Percentiles rank a stretch among this genome's conserved stretches.
Evolutionary conservation across 1,140 invertebrate genomes (phyloP).

Genomic region (Lucilia sericata): DNA sequence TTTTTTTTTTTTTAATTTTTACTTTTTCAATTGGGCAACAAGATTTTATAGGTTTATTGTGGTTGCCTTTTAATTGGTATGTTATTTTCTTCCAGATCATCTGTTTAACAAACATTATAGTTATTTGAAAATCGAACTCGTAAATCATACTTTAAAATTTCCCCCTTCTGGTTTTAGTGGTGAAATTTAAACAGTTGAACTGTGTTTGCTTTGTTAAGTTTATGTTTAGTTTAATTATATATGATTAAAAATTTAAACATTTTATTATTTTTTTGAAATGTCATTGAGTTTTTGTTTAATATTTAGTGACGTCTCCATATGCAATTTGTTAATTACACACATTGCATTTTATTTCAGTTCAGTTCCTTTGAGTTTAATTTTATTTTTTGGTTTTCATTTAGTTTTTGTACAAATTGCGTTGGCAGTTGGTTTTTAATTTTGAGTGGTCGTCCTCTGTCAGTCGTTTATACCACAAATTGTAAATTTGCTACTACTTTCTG

Average conservation of each 20-base stretch:
- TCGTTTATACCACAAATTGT: not conserved
- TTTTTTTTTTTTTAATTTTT: not conserved
- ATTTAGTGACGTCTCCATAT: conserved; percentile 16
- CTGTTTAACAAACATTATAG: not conserved
- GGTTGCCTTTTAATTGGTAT: too few relatives aligned
- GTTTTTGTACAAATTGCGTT: not conserved
- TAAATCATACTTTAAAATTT: conserved; percentile 9
- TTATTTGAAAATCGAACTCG: not conserved
- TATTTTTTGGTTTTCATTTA: not conserved
- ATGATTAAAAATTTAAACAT: not conserved
- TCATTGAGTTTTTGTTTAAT: conserved; percentile 23
- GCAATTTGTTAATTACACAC: conserved; percentile 40
- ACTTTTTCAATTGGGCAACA: too few relatives aligned
- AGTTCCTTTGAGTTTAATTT: not conserved
- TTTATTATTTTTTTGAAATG: conserved; percentile 33
- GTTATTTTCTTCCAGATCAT: not conserved
- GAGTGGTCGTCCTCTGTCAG: not conserved
- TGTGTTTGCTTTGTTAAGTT: not conserved
- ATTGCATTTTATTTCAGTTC: conserved; percentile 1
- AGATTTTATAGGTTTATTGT: too few relatives aligned
- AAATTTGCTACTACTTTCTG: not conserved
- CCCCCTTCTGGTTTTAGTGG: not conserved
- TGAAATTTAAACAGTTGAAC: not conserved
- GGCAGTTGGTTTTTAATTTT: not conserved
- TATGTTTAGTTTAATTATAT: conserved; percentile 1